phyloP scores from a whole-genome alignment of 2,797 vertebrate species.

The Microcaecilia unicolor region DNA sequence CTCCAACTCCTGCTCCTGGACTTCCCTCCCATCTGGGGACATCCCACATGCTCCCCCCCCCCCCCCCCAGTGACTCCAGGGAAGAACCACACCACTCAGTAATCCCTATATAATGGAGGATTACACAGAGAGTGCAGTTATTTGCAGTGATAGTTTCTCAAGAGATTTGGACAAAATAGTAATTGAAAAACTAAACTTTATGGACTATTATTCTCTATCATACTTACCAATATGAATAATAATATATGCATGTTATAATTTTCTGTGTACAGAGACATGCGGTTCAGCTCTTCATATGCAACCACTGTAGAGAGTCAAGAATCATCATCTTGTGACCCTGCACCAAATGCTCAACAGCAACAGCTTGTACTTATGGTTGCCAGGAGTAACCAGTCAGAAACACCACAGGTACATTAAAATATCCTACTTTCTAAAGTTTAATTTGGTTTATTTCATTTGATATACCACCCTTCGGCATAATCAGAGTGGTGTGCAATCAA shows the following conservation, averaged over 20 bases:
- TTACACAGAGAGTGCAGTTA: no score
- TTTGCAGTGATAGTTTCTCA: no score
- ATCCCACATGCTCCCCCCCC: no score
- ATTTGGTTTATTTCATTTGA: no score
- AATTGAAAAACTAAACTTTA: neutral
- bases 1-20: no score
- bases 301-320: conserved; percentile 55
- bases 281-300: conserved; percentile 50
- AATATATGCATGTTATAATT: neutral
- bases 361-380: conserved; percentile 56
- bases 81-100: no score
- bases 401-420: conserved; percentile 53
- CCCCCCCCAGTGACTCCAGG: no score
- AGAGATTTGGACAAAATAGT: neutral
- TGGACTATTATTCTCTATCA: neutral
- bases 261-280: conserved; percentile 39
- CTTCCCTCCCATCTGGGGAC: no score
- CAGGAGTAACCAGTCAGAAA: conserved; percentile 49
- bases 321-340: conserved; percentile 43
- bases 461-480: no score
- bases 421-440: no score
- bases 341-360: conserved; percentile 46
- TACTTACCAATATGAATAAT: neutral
- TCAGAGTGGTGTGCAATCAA: no score
- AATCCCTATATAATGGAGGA: no score